Evolutionary conservation across 30 jellyfish, hydroid and myxozoan species (phyloP), one percentile per base, ranked within the genome.

Genomic region (Clytia hemisphaerica): DNA sequence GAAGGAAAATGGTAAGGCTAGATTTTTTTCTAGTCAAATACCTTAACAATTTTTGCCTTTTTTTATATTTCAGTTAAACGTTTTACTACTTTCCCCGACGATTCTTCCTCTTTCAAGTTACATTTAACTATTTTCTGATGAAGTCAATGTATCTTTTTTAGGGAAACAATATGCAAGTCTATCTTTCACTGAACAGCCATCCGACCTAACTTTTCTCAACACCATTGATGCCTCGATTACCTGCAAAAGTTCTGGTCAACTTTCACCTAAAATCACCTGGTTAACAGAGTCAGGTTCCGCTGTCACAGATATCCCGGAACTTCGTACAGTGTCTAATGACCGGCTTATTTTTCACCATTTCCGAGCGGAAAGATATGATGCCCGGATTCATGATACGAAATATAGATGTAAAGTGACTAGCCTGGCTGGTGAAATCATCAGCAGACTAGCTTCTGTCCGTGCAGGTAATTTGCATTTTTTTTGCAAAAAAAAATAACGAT

Each of bases 171-270:
- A 27, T 35, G 28, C 73, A 28, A 51, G 51, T 22, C 64, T 80
- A 25, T 27, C 62, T 21, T 89, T 89, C 71, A 45, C 66, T 3
- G 62, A 49, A 22, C 66, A 48, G 16, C 98, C 98, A 30, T 37
- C 18, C 7, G 93, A 75, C 50, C 53, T 58, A 3, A 60, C 75
- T 15, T 77, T 89, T 40, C 68, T 79, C 18, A 89, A 89, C 77
- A 80, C 98, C n/a, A 72, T 71, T 45, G 46, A 83, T 6, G 45
- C 91, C 38, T 50, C 37, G 60, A 14, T 89, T 9, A 40, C 54
- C n/a, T 89, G 98, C 93, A 68, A 50, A 30, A 90, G 86, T 4
- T n/a, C 29, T 6, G 98, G 94, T 29, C 24, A 61, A 42, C 95
- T 93, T 12, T 33, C 25, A 59, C 93, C 98, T 65, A 48, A 73